A percentile compares a stretch with the other conserved stretches of the same genome.
Conservation (phyloP, 64 coral and sea anemone species). For the Dendrophyllia cribrosa region DNA sequence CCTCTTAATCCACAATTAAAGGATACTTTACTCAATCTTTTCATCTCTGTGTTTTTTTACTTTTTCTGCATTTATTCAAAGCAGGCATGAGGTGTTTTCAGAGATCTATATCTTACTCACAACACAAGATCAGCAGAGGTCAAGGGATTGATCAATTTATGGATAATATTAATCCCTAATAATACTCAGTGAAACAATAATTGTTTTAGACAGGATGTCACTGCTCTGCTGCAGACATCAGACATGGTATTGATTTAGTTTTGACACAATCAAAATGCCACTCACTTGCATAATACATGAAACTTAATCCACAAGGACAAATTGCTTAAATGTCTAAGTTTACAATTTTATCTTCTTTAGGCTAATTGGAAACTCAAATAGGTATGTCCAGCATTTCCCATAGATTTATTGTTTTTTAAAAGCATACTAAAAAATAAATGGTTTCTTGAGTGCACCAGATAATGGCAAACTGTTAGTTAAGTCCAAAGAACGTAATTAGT, state of each 20-base stretch:
- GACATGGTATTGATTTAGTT: neutral
- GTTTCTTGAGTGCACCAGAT: neutral
- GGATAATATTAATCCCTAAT: conserved; percentile 28
- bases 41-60: neutral
- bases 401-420: neutral
- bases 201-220: neutral
- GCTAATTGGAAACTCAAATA: conserved; percentile 9
- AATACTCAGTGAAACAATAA: neutral
- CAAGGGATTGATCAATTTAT: conserved; percentile 20
- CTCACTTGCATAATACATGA: neutral
- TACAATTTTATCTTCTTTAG: neutral
- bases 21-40: neutral
- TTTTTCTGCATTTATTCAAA: neutral
- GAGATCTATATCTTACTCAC: neutral
- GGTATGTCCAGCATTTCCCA: conserved; percentile 12
- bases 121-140: neutral
- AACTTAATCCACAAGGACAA: conserved; percentile 7
- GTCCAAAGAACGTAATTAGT: neutral
- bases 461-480: neutral
- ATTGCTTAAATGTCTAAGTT: conserved; percentile 4
- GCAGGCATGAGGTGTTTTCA: neutral
- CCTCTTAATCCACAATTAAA: neutral
- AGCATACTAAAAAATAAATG: neutral
- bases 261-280: neutral
- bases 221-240: neutral